These are phyloP conservation scores for Phrynocephalus versicolor DNA, from an alignment of 2,113 vertebrate genomes.

Conservation along the genomic window DNA sequence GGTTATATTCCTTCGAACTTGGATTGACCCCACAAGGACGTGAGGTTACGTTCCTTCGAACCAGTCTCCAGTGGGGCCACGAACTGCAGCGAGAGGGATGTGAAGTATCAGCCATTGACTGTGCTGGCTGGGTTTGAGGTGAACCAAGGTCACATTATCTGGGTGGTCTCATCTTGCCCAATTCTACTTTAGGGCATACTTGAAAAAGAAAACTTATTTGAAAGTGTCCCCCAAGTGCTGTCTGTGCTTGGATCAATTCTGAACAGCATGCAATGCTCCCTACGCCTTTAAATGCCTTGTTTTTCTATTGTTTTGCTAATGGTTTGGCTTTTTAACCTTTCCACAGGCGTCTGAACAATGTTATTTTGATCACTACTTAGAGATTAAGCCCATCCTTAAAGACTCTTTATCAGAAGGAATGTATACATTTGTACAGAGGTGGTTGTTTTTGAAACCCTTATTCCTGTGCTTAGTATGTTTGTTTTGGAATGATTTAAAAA, in stretches of 20 bases:
- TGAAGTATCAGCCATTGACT: background rate
- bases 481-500: background rate
- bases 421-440: background rate
- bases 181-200: background rate
- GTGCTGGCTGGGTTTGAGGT: background rate
- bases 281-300: background rate
- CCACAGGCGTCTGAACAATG: constrained; percentile 16
- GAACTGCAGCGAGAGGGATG: too few relatives aligned
- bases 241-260: background rate
- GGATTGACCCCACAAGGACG: too few relatives aligned
- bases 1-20: too few relatives aligned
- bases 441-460: constrained; percentile 19
- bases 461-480: constrained; percentile 12
- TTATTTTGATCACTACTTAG: constrained; percentile 19
- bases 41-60: too few relatives aligned
- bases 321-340: constrained; percentile 2
- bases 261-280: background rate
- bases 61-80: too few relatives aligned
- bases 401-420: constrained; percentile 19
- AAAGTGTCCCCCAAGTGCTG: background rate
- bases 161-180: too few relatives aligned
- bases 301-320: constrained; percentile 7
- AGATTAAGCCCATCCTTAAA: constrained; percentile 7
- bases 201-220: background rate
- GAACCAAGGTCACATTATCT: background rate